These are phyloP conservation scores for Pyrgus malvae DNA, from an alignment of 2,888 invertebrate species.

Conservation along the genomic window DNA sequence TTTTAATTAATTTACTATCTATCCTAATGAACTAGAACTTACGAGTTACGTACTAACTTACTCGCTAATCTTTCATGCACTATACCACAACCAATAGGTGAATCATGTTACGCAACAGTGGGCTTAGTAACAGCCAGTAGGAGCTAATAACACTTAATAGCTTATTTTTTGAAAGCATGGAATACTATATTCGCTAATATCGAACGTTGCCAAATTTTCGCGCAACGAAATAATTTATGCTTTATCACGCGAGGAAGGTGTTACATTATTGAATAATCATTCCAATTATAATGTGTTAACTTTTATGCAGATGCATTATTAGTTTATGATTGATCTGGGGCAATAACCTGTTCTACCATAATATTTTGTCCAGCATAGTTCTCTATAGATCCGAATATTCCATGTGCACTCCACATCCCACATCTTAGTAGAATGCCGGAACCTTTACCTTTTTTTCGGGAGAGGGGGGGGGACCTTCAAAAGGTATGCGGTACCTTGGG, in stretches of 20 bases:
- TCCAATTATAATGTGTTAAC: too few species aligned
- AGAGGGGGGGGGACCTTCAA: too few species aligned
- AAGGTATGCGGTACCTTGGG: too few species aligned
- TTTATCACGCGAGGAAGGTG: constrained; percentile 5
- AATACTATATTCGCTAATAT: constrained; percentile 12
- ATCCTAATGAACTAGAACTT: background rate
- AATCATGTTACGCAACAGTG: constrained; percentile 46
- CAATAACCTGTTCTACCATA: too few species aligned
- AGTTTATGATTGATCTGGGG: background rate
- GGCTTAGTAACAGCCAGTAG: constrained; percentile 38
- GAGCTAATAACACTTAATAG: constrained; percentile 39
- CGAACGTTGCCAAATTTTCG: constrained; percentile 12
- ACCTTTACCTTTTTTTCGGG: too few species aligned
- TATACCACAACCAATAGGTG: constrained; percentile 36
- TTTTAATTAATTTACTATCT: too few species aligned
- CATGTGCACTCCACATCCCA: too few species aligned
- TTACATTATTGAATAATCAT: background rate
- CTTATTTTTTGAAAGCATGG: constrained; percentile 31
- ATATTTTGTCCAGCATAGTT: too few species aligned
- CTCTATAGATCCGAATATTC: too few species aligned
- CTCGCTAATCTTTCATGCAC: constrained; percentile 28
- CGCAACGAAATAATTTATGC: constrained; percentile 7
- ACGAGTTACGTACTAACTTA: background rate
- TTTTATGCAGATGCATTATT: background rate
- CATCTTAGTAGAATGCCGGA: too few species aligned